Evolutionary conservation across 2,113 vertebrate species (phyloP), one percentile per base, ranked within the genome.

Genomic region (Urocynchramus pylzowi): DNA sequence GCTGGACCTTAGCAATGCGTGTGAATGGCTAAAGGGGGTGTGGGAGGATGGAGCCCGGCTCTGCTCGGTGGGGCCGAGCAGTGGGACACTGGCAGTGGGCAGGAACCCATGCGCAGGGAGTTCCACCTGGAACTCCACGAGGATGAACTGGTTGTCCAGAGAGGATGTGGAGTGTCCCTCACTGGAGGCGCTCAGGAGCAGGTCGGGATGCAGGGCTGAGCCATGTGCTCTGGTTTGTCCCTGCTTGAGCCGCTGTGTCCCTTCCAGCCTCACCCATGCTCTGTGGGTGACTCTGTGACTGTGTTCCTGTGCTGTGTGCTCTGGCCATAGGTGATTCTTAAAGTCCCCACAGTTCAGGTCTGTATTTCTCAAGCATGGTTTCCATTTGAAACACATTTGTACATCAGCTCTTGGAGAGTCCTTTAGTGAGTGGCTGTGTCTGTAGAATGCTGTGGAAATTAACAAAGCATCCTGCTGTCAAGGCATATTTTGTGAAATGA

Each of bases 271-370:
- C 17, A 19, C 20, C 17, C 41, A 2, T 22, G 17, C 54, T 35
- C n/a, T n/a, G n/a, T n/a, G n/a, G n/a, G 21, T 31, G n/a, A 5
- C 20, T 30, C 44, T 23, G 44, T 37, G 76, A 10, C 16, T 49
- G 41, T 20, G 15, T 19, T 1, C 9, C 42, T 11, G 6, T 14
- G 20, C 9, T 13, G 52, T 47, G 33, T 33, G 28, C 24, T 15
- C 13, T 13, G 11, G 3, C 33, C 2, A 5, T 9, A 16, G n/a
- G 2, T 56, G 8, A 4, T 53, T 52, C 27, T 8, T n/a, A 4
- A 63, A 37, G 13, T 20, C 11, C 23, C 11, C 12, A 1, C 2
- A 13, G 49, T 10, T 57, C 10, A 13, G 9, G 4, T 23, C 30
- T 57, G 3, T 11, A 2, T 57, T 67, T 49, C 3, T 13, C 1